Conservation (phyloP, 1,140 invertebrate genomes). For the Oryzaephilus surinamensis region DNA sequence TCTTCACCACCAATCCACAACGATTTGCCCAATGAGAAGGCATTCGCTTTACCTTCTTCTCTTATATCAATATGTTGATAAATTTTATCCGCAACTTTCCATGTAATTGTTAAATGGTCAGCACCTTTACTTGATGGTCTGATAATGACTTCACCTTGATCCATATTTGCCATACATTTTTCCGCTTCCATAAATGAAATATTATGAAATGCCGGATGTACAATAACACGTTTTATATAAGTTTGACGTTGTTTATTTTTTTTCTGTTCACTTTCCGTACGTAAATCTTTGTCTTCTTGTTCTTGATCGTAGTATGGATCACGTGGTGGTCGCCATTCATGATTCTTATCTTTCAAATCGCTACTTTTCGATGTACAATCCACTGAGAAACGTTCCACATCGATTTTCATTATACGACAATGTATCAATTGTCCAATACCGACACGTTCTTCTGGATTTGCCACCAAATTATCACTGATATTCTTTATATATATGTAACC, state of each 20-base stretch:
- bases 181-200: constrained; percentile 89
- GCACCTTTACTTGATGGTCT: constrained; percentile 89
- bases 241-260: constrained; percentile 68
- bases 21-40: constrained; percentile 84
- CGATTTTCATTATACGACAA: constrained; percentile 90
- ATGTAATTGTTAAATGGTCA: constrained; percentile 94
- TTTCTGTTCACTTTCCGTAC: constrained; percentile 70
- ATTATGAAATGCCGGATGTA: constrained; percentile 96
- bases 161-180: constrained; percentile 80
- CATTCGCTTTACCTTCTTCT: constrained; percentile 95
- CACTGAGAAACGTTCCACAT: constrained; percentile 87
- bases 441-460: constrained; percentile 88
- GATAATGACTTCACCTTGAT: constrained; percentile 93
- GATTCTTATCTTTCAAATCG: constrained; percentile 83
- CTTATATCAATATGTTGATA: constrained; percentile 93
- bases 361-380: constrained; percentile 91
- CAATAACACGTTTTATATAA: constrained; percentile 91
- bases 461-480: constrained; percentile 87
- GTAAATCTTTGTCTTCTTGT: constrained; percentile 66
- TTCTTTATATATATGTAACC: constrained; percentile 92
- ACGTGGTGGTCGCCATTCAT: constrained; percentile 78
- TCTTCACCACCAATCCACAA: constrained; percentile 83
- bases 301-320: constrained; percentile 92
- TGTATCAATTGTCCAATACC: constrained; percentile 79
- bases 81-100: constrained; percentile 93